Evolutionary conservation across 2,797 vertebrate species (phyloP).

Genomic region (Myiotriccus ornatus): DNA sequence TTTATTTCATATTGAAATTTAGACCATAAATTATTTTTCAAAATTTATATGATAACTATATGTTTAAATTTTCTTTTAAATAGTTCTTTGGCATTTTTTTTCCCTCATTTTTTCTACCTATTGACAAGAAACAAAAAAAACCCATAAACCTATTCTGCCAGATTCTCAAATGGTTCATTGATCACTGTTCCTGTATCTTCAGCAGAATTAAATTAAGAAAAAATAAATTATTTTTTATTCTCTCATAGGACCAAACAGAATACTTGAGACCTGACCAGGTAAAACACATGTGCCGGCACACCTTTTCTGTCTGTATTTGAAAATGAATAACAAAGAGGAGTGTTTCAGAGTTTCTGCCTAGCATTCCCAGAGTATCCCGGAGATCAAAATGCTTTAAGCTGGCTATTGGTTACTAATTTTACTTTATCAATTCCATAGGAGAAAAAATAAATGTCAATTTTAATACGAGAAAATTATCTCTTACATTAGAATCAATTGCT

Average conservation of each 20-base stretch:
- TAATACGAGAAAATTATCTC: not conserved
- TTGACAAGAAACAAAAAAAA: not conserved
- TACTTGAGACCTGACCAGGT: not conserved
- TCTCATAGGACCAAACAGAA: not conserved
- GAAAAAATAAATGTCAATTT: not conserved
- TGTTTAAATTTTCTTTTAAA: not conserved
- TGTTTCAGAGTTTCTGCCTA: not conserved
- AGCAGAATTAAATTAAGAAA: not conserved
- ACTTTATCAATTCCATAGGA: not conserved
- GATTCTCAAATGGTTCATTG: not conserved
- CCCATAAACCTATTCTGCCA: not conserved
- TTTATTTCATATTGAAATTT: not conserved
- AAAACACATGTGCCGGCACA: not conserved
- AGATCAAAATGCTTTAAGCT: not conserved
- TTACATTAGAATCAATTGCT: not conserved
- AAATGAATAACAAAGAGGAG: not conserved
- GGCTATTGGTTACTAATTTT: not conserved
- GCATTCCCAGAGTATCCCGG: not conserved
- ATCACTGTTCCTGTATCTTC: not conserved
- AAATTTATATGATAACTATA: not conserved
- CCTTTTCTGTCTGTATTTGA: not conserved
- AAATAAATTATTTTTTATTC: not conserved
- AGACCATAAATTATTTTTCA: not conserved
- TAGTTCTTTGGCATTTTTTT: accelerated
- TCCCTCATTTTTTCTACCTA: not conserved